Evolutionary conservation across 2,888 invertebrate genomes (phyloP).

Genomic region (Hirtodrosophila cameraria): DNA sequence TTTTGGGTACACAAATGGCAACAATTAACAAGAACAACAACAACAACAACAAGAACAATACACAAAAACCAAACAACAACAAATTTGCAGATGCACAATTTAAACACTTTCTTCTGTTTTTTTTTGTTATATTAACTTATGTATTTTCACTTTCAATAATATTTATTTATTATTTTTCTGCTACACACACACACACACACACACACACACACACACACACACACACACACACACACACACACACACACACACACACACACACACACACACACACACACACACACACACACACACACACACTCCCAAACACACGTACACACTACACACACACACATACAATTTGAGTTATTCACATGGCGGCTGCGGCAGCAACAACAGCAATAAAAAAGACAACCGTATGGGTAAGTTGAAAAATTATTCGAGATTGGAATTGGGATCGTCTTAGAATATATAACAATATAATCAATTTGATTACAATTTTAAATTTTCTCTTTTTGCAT

Average conservation of each 20-base stretch:
- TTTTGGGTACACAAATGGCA: conserved; percentile 44
- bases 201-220: conserved; percentile 1
- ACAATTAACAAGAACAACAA: conserved; percentile 19
- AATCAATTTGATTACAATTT: too few relatives aligned
- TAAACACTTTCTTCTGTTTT: conserved; percentile 17
- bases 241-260: conserved; percentile 21
- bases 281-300: conserved; percentile 20
- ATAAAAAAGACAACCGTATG: conserved; percentile 16
- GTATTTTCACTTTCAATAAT: conserved; percentile 32
- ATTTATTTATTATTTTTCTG: conserved; percentile 42
- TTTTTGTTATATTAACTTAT: conserved; percentile 6
- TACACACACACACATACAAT: too few relatives aligned
- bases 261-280: conserved; percentile 9
- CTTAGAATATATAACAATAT: too few relatives aligned
- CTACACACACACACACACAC: conserved; percentile 23
- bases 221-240: too few relatives aligned
- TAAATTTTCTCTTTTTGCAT: too few relatives aligned
- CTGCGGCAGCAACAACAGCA: conserved; percentile 17
- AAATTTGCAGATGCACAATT: conserved; percentile 46
- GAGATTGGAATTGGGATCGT: too few relatives aligned
- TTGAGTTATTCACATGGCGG: conserved; percentile 19
- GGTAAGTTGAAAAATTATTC: conserved; percentile 21
- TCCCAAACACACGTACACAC: too few relatives aligned
- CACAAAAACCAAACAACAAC: neutral
- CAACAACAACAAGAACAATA: neutral